Evolutionary conservation across 1,140 invertebrate genomes (phyloP), one percentile per base, ranked within the genome.

Genomic region (Steinernema feltiae): DNA sequence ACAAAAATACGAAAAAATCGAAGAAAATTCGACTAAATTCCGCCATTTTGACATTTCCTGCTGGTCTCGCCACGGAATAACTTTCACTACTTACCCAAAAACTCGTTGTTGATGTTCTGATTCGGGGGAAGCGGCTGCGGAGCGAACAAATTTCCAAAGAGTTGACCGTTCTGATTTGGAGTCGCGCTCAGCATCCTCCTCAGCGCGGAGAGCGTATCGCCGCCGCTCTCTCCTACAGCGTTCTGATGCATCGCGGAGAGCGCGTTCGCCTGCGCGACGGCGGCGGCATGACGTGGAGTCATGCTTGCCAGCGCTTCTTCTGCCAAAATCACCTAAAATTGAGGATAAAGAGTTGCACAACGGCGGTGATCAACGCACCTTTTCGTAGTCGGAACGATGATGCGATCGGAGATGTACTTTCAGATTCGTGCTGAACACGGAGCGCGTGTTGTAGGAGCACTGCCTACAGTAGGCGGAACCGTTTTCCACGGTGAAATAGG

Each of bases 401-500:
- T 81, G 80, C 32, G 80, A 81, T 32, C 79, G 69, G 30, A 81
- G 79, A 73, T 81, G 80, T 3, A 81, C 80, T 69, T 81, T 81
- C 2, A 81, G 71, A 72, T 81, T 81, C 1, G 80, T 81, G 48
- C 81, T 83, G 78, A 81, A 81, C 17, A 81, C 80, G n/a, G 82
- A 84, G 73, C 76, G 75, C 15, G 80, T 81, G 30, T 35, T 83
- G 74, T 81, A 81, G 7, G 72, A 35, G 69, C 80, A 81, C 70
- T 82, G 76, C 41, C 76, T 74, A 69, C 80, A 81, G 46, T 69
- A 73, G 12, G 80, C 80, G n/a, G 71, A 70, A 48, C 80, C 80
- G 72, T 81, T 81, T 1, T 83, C 74, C n/a, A 81, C 80, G 48
- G 71, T 72, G 75, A 81, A 81, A 70, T 81, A 79, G 29, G 75